phyloP scores from a whole-genome alignment of 2,113 vertebrate species.

The Ctenomys sociabilis region DNA sequence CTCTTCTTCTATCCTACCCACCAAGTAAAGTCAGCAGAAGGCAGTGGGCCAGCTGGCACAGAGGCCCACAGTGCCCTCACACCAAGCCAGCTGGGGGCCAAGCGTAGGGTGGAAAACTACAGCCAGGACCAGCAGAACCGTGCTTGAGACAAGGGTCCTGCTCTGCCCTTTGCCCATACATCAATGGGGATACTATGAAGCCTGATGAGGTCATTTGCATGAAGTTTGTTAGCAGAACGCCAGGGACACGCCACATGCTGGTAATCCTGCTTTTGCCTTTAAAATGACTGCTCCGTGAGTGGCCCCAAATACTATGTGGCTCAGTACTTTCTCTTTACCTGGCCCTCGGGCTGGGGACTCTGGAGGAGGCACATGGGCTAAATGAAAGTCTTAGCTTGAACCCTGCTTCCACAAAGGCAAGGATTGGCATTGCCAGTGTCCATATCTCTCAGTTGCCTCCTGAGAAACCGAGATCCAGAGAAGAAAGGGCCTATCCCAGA shows the following conservation, averaged over 20 bases:
- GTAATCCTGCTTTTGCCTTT: background rate
- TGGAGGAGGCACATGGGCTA: background rate
- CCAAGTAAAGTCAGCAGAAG: background rate
- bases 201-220: background rate
- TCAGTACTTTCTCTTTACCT: background rate
- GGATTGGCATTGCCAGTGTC: background rate
- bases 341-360: background rate
- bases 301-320: background rate
- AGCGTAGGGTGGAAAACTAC: background rate
- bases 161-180: background rate
- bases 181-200: background rate
- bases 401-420: background rate
- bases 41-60: background rate
- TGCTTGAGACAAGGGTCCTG: background rate
- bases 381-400: background rate
- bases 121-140: background rate
- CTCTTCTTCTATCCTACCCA: background rate
- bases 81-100: background rate
- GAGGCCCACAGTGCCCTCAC: background rate
- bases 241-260: background rate
- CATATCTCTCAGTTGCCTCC: background rate
- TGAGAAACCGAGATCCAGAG: background rate
- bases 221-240: background rate
- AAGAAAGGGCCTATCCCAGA: background rate
- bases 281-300: background rate